These are phyloP conservation scores for Morelia viridis DNA, from an alignment of 2,797 vertebrate genomes.

Conservation along the genomic window DNA sequence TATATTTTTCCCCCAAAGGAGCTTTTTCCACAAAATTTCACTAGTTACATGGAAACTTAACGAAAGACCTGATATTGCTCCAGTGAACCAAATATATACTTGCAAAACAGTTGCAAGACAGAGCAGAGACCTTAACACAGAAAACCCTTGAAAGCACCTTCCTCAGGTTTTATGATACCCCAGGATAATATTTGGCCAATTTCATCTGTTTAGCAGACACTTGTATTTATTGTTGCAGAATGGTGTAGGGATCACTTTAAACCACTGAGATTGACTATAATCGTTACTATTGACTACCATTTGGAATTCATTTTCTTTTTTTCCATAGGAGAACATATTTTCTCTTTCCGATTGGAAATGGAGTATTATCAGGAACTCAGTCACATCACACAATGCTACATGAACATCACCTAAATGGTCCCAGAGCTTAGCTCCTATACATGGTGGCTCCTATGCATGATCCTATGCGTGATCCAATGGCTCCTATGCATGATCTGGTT, in stretches of 20 bases:
- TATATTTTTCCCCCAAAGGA: background rate
- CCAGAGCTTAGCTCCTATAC: background rate
- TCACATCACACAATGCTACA: background rate
- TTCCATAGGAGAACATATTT: background rate
- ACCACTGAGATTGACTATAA: background rate
- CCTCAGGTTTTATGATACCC: background rate
- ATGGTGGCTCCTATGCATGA: too few species aligned
- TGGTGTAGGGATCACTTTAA: conserved; percentile 16
- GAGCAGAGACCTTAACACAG: background rate
- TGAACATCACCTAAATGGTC: conserved; percentile 17
- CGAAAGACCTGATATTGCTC: background rate
- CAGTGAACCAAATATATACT: background rate
- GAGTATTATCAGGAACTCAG: background rate
- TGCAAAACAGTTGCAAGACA: background rate
- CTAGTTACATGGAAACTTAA: background rate
- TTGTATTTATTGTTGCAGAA: conserved; percentile 11
- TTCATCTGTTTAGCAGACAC: background rate
- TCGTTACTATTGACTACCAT: background rate
- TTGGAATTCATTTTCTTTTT: conserved; percentile 26
- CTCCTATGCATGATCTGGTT: background rate
- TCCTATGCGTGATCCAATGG: background rate
- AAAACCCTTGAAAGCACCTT: background rate
- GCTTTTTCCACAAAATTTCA: background rate
- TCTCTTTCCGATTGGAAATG: background rate
- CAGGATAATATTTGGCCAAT: background rate